Percentiles rank a stretch among this genome's conserved stretches.
Conservation (phyloP, 2,888 invertebrate species). For the Tetragonula carbonaria region DNA sequence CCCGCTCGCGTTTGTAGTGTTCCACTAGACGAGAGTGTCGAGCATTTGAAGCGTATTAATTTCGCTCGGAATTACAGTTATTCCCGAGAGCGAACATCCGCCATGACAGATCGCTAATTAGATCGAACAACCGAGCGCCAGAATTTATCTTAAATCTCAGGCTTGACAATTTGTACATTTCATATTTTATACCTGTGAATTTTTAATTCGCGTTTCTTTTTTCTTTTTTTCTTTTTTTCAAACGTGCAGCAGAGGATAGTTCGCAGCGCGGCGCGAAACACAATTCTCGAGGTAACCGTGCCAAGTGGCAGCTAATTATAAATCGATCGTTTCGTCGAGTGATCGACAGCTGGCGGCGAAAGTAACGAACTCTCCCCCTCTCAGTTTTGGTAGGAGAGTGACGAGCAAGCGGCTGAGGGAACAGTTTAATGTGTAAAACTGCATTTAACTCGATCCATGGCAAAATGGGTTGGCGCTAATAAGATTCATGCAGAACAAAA, state of each 20-base stretch:
- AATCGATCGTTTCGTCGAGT: conserved; percentile 13
- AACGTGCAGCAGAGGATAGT: no score
- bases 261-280: background rate
- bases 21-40: background rate
- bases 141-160: background rate
- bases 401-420: background rate
- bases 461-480: conserved; percentile 78
- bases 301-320: conserved; percentile 7
- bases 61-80: background rate
- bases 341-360: conserved; percentile 14
- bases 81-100: background rate
- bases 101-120: background rate
- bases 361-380: background rate
- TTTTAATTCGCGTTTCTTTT: no score
- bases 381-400: background rate
- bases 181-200: no score
- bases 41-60: conserved; percentile 22
- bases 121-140: background rate
- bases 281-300: background rate
- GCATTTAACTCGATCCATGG: conserved; percentile 76
- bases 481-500: conserved; percentile 80
- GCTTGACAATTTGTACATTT: background rate
- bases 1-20: background rate
- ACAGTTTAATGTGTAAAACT: conserved; percentile 74
- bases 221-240: no score